Conservation (phyloP, 1,140 invertebrate species). For the Drosophila subpulchrella region DNA sequence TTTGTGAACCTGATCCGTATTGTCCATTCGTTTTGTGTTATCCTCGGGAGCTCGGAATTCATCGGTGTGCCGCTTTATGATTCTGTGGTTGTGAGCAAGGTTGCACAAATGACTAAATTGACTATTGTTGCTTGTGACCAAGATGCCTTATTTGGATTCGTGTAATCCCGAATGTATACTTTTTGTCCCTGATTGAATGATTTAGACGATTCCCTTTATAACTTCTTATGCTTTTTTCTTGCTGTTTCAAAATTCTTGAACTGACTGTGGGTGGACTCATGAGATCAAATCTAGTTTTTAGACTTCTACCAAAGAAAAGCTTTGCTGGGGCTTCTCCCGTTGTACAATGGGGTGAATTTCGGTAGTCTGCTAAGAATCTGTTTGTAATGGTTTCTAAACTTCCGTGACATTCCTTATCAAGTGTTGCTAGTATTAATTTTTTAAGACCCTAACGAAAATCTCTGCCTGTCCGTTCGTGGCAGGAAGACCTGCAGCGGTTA, state of each 20-base stretch:
- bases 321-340: too few relatives aligned
- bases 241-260: not conserved
- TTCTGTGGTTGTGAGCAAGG: too few relatives aligned
- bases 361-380: not conserved
- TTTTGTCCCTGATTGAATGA: not conserved
- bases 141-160: too few relatives aligned
- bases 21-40: not conserved
- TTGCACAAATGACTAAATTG: not conserved
- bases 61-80: not conserved
- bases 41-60: not conserved
- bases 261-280: not conserved
- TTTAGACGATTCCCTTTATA: not conserved
- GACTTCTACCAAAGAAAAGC: too few relatives aligned
- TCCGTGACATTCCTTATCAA: too few relatives aligned
- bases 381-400: not conserved
- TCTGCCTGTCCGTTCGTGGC: not conserved
- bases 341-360: not conserved
- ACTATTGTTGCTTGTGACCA: too few relatives aligned
- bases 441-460: too few relatives aligned
- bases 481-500: not conserved
- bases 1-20: not conserved
- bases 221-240: not conserved
- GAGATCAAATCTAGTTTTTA: too few relatives aligned
- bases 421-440: too few relatives aligned
- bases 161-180: not conserved